Conservation (phyloP, 2,797 vertebrate genomes). For the Phrynocephalus vlangalii region DNA sequence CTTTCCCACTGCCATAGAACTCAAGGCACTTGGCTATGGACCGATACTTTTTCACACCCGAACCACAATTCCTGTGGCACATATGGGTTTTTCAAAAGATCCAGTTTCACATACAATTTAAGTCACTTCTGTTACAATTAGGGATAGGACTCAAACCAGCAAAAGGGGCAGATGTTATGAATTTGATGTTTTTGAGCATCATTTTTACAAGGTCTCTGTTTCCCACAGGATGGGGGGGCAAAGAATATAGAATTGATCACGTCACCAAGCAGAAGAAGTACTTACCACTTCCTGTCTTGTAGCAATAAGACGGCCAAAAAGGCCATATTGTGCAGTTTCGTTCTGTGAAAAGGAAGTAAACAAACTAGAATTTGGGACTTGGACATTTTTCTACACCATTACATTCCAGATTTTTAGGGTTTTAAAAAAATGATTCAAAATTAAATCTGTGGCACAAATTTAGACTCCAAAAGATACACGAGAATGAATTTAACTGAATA, state of each 20-base stretch:
- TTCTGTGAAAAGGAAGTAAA: conserved; percentile 6
- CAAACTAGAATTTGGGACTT: neutral
- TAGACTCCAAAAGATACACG: neutral
- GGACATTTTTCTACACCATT: neutral
- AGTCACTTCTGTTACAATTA: neutral
- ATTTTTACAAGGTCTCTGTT: neutral
- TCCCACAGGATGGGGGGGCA: too few relatives aligned
- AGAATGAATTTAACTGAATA: neutral
- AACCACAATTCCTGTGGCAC: neutral
- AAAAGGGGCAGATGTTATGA: neutral
- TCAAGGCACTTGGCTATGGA: neutral
- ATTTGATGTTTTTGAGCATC: neutral
- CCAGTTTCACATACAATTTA: neutral
- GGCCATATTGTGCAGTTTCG: neutral
- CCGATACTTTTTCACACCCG: neutral
- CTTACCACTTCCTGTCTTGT: neutral
- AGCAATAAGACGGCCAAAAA: neutral
- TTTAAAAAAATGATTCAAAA: neutral
- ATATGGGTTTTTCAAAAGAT: neutral
- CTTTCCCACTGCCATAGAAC: neutral
- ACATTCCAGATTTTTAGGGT: neutral
- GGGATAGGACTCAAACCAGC: neutral
- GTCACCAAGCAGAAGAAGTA: neutral
- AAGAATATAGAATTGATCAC: neutral
- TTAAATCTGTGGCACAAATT: neutral